Conservation (phyloP, 2,888 invertebrate genomes). For the Cataglyphis rosenhaueri region DNA sequence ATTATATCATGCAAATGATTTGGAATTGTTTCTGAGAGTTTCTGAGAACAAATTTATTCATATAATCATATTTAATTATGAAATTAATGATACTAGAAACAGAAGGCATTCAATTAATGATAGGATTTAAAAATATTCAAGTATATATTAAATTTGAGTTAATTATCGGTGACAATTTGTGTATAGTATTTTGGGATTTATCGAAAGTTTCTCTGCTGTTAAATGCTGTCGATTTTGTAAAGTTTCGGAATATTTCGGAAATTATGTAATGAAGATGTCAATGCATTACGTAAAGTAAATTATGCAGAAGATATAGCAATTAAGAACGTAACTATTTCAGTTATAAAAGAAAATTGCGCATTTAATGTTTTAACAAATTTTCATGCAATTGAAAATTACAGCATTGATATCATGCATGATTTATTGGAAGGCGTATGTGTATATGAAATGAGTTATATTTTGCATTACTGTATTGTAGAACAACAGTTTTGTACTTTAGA, state of each 20-base stretch:
- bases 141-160: slow-evolving; percentile 58
- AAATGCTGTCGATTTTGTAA: no score
- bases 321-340: not conserved
- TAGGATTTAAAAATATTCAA: slow-evolving; percentile 21
- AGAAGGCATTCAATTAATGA: slow-evolving; percentile 51
- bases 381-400: no score
- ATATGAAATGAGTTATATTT: slow-evolving; percentile 18
- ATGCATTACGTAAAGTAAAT: no score
- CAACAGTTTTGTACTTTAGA: not conserved
- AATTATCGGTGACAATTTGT: slow-evolving; percentile 62
- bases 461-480: not conserved
- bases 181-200: slow-evolving; percentile 57
- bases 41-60: slow-evolving; percentile 3
- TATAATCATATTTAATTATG: slow-evolving; percentile 40
- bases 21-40: slow-evolving; percentile 14
- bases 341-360: not conserved
- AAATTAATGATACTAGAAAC: slow-evolving; percentile 57
- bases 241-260: no score
- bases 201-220: slow-evolving; percentile 42
- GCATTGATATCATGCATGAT: no score
- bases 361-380: no score
- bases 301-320: not conserved
- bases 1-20: slow-evolving; percentile 60
- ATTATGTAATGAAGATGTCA: no score
- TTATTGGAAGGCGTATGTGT: not conserved